Base-by-base conservation (phyloP, 2,797 vertebrate genomes). In the Macroramphosus scolopax region DNA sequence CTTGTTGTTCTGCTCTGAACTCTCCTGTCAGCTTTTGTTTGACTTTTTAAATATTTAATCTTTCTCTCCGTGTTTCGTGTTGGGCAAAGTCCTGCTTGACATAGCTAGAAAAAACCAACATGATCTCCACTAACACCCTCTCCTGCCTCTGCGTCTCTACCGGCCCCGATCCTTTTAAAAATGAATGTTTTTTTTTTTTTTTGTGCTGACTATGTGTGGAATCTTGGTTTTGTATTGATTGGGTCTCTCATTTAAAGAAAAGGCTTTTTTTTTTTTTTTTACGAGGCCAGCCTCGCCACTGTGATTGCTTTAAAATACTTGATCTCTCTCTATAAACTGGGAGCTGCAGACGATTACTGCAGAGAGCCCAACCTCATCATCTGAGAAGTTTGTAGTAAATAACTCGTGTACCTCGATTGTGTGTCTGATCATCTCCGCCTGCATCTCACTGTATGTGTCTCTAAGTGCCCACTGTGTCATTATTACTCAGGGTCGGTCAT, bases 401-500 rank as follows among this genome's bases (percentile, higher is more conserved):
- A n/a, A n/a, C n/a, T n/a, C n/a, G n/a, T n/a, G n/a, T n/a, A n/a
- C n/a, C n/a, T n/a, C n/a, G n/a, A n/a, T n/a, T n/a, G n/a, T n/a
- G 22, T 34, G 31, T 49, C 43, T 60, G 28, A 36, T 59, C 38
- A 20, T 51, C 17, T 40, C 34, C 32, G 39, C 46, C 17, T 59
- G 36, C 29, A 14, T 72, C 35, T 49, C 34, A 29, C 49, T 64
- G 42, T 50, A 17, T 64, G 43, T 31, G 29, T 68, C 59, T 36
- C n/a, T n/a, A 61, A 61, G 70, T 68, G 59, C 57, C 51, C 55
- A 43, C 64, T 68, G 43, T 63, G 67, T 74, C 50, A 51, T 20
- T 58, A 38, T 55, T 52, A 64, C 26, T 8, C 48, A 16, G 56
- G 67, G 67, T 63, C 25, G 13, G 22, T 62, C 26, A 1, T 69